These are phyloP conservation scores for Lucilia sericata DNA, from an alignment of 1,140 invertebrate genomes.

Conservation along the genomic window DNA sequence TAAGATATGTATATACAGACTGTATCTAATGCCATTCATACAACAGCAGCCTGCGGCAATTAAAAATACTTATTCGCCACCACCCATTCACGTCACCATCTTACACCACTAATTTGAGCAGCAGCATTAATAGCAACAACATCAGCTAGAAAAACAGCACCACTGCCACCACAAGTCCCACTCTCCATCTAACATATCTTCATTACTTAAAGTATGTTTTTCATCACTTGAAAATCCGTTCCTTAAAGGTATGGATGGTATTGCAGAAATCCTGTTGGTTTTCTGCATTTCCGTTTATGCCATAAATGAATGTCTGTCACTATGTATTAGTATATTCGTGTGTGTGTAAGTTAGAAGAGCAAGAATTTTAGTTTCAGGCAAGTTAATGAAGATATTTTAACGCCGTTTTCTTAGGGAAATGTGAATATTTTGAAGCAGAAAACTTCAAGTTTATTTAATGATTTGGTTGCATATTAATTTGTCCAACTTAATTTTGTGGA, in stretches of 20 bases:
- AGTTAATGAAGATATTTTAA: conserved; percentile 24
- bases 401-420: background rate
- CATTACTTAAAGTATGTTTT: conserved; percentile 11
- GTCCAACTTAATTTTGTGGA: background rate
- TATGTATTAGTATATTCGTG: background rate
- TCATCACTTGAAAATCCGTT: background rate
- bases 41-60: conserved; percentile 36
- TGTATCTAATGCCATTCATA: conserved; percentile 28
- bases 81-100: background rate
- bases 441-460: background rate
- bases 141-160: background rate
- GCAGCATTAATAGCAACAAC: background rate
- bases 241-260: conserved; percentile 3
- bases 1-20: background rate
- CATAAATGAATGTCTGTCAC: background rate
- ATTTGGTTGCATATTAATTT: conserved; percentile 17
- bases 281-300: background rate
- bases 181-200: background rate
- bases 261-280: background rate
- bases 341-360: background rate
- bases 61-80: conserved; percentile 13
- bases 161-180: background rate
- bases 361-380: background rate
- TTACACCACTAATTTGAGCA: conserved; percentile 3
- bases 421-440: background rate